Conservation (phyloP, 2,888 invertebrate species). For the Geophilus truncorum region DNA sequence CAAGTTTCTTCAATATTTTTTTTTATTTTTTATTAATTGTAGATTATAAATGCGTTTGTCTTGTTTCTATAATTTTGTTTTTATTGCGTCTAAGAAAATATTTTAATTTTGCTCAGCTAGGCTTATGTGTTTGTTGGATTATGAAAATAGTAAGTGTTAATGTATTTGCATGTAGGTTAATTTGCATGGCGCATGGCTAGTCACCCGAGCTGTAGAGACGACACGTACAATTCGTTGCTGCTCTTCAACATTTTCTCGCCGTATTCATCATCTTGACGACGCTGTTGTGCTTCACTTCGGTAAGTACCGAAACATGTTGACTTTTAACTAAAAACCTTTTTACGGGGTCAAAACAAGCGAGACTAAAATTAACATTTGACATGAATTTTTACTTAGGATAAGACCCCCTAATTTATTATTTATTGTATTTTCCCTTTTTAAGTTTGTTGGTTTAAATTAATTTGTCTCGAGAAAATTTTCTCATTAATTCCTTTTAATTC, state of each 20-base stretch:
- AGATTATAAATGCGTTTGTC: too few species aligned
- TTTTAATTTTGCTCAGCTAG: not conserved
- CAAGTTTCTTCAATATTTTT: too few species aligned
- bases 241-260: not conserved
- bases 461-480: not conserved
- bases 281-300: not conserved
- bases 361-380: not conserved
- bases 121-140: not conserved
- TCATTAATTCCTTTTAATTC: not conserved
- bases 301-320: not conserved
- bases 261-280: not conserved
- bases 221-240: not conserved
- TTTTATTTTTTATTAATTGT: too few species aligned
- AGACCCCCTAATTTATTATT: too few species aligned
- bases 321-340: not conserved
- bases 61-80: too few species aligned
- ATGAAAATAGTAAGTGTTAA: conserved; percentile 15
- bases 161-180: conserved; percentile 22
- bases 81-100: not conserved
- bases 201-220: not conserved
- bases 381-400: not conserved
- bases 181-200: conserved; percentile 24
- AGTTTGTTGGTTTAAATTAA: not conserved
- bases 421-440: too few species aligned
- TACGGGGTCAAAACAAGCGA: not conserved